A percentile compares a stretch with the other conserved stretches of the same genome.
Evolutionary conservation across 2,888 invertebrate species (phyloP).

Genomic region (Euphydryas editha): DNA sequence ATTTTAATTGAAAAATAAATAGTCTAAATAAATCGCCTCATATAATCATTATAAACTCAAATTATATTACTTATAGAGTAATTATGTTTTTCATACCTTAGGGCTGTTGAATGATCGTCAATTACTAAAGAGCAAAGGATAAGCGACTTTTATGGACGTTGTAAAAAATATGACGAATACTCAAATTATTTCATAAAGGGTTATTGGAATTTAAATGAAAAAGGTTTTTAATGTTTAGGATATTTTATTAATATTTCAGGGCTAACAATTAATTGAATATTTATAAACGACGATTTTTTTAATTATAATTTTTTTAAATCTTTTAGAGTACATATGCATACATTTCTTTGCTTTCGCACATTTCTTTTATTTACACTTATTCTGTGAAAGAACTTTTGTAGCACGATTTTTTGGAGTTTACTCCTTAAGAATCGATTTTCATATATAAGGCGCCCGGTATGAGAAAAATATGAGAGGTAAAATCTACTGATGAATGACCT

Average conservation of each 20-base stretch:
- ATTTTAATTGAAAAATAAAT: background rate
- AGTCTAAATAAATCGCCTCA: background rate
- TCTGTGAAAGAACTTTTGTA: too few relatives aligned
- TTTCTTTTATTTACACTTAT: too few relatives aligned
- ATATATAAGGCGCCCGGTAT: too few relatives aligned
- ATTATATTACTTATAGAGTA: slow-evolving; percentile 11
- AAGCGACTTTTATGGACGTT: slow-evolving; percentile 2
- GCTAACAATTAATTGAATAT: too few relatives aligned
- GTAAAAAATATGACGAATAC: slow-evolving; percentile 9
- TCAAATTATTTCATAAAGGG: background rate
- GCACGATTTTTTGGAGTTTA: too few relatives aligned
- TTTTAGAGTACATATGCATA: too few relatives aligned
- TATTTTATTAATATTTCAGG: background rate
- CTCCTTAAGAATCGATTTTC: too few relatives aligned
- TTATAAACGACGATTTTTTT: too few relatives aligned
- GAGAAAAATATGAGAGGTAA: too few relatives aligned
- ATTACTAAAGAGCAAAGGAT: slow-evolving; percentile 8
- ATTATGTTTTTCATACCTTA: slow-evolving; percentile 3
- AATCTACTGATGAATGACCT: too few relatives aligned
- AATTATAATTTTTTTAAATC: too few relatives aligned
- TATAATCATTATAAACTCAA: slow-evolving; percentile 5
- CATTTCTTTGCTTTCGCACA: too few relatives aligned
- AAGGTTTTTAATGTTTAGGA: background rate
- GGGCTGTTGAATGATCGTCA: slow-evolving; percentile 5
- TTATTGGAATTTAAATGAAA: background rate